A percentile compares a stretch with the other conserved stretches of the same genome.
Conservation (phyloP, 2,888 invertebrate genomes). For the Eumacrocentrus americanus region DNA sequence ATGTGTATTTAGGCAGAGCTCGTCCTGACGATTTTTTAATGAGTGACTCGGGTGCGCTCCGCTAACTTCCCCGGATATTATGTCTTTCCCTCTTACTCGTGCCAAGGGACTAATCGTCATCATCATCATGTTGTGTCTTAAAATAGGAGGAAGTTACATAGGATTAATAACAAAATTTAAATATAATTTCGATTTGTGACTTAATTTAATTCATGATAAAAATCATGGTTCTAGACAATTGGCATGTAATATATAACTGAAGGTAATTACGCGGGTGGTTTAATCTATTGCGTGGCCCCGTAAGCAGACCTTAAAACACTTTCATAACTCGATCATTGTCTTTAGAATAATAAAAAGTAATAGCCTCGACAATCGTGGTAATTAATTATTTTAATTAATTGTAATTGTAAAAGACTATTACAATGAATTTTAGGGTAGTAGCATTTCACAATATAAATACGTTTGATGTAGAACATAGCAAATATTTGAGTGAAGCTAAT, state of each 20-base stretch:
- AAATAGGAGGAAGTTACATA: constrained; percentile 1
- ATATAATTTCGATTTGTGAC: neutral
- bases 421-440: no score
- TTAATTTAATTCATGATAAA: neutral
- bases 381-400: neutral
- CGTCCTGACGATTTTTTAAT: constrained; percentile 35
- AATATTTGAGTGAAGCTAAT: no score
- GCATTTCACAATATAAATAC: no score
- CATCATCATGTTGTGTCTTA: neutral
- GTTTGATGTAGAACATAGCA: no score
- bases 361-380: neutral
- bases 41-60: constrained; percentile 29
- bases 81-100: neutral
- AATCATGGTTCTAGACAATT: constrained; percentile 4
- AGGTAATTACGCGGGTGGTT: neutral
- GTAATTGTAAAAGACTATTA: neutral
- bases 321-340: neutral
- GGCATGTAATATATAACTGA: neutral
- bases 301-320: neutral
- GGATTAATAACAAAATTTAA: neutral
- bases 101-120: neutral
- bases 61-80: constrained; percentile 26
- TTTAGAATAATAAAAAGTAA: neutral
- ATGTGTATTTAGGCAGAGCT: neutral
- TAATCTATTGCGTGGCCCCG: neutral